These are phyloP conservation scores for Rhinella marina DNA, from an alignment of 2,797 vertebrate species.

Conservation along the genomic window DNA sequence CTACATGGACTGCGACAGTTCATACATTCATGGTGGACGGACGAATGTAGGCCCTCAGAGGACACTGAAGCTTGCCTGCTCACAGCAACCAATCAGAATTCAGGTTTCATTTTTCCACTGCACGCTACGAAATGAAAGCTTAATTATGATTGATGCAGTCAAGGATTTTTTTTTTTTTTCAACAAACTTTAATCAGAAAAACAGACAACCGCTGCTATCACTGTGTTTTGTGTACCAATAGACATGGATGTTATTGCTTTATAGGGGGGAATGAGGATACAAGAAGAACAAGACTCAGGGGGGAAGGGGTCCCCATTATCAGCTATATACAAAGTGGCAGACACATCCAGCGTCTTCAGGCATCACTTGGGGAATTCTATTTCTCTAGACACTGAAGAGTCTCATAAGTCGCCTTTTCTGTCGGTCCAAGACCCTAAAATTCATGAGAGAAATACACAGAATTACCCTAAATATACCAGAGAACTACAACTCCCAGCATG, in stretches of 20 bases:
- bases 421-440: background rate
- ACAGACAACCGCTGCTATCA: background rate
- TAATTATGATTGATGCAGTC: background rate
- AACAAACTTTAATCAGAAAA: background rate
- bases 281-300: too few relatives aligned
- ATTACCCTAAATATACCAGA: background rate
- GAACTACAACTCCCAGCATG: background rate
- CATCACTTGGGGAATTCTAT: background rate
- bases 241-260: too few relatives aligned
- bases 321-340: background rate
- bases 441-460: background rate
- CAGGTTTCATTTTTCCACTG: background rate
- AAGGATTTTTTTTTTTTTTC: background rate
- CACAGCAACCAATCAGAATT: background rate
- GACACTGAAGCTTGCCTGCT: background rate
- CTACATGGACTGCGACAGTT: too few relatives aligned
- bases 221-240: background rate
- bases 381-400: background rate
- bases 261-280: too few relatives aligned
- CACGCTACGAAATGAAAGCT: background rate
- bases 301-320: background rate
- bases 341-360: background rate
- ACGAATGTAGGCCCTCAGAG: background rate
- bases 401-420: conserved; percentile 11
- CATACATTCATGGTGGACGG: background rate